Base-by-base conservation (phyloP, 2,888 invertebrate genomes). In the Erpobdella octoculata region DNA sequence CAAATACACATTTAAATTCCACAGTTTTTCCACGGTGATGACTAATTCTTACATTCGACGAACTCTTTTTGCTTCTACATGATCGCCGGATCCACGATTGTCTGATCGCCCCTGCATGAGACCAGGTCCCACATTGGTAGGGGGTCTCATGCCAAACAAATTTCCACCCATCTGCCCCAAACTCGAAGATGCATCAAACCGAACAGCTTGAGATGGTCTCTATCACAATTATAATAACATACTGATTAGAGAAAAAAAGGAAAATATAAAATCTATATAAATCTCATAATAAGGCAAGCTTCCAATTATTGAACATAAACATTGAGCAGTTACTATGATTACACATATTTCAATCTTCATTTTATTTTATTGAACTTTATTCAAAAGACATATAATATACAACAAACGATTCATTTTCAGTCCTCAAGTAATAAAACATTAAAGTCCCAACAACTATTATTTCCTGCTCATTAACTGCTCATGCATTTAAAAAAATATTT, bases 141-240 rank as follows among this genome's bases (percentile, higher is more conserved):
- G 62, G 8, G 62, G 62, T n/a, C 62, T n/a, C 35, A 62, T 28
- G 31, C 62, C 62, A 9, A 33, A 62, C 62, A 62, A 33, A 62
- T 62, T 62, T 8, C 62, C 35, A n/a, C 33, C 31, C 12, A 31
- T 18, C 8, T 28, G 62, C n/a, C 53, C 28, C 53, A 53, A 53
- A 53, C 53, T 28, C 28, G 21, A 35, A 9, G 62, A 35, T 3
- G 31, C 18, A 62, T 62, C 62, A n/a, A 62, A 62, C 1, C 62
- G 31, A 28, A 62, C 12, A 35, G n/a, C 35, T 18, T 62, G 62
- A n/a, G 21, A 35, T 9, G 62, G 62, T 62, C 62, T 62, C 62
- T 62, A 62, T n/a, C 28, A 28, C 9, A 21, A 41, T 41, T 41
- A n/a, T n/a, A 12, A 41, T 41, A n/a, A n/a, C n/a, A n/a, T n/a